Conservation (phyloP, 2,797 vertebrate genomes). For the Mastacembelus armatus region DNA sequence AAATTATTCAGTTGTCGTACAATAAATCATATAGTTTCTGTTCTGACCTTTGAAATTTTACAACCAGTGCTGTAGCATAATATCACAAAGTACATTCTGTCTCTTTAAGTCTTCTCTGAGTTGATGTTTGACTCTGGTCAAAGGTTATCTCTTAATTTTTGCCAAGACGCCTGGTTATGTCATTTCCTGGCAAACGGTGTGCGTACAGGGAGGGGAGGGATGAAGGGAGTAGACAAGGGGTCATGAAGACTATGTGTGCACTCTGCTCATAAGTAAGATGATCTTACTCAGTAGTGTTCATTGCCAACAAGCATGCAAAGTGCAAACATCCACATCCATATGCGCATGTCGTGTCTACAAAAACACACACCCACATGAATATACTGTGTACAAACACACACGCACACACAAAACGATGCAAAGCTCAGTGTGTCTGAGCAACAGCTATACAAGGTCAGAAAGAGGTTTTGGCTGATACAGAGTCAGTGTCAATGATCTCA, state of each 20-base stretch:
- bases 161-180: slow-evolving; percentile 71
- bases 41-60: slow-evolving; percentile 13
- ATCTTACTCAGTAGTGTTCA: slow-evolving; percentile 66
- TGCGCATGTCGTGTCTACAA: slow-evolving; percentile 36
- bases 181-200: slow-evolving; percentile 73
- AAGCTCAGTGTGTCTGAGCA: slow-evolving; percentile 12
- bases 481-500: slow-evolving; percentile 49
- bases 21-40: not conserved
- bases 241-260: slow-evolving; percentile 64
- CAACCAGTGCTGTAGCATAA: slow-evolving; percentile 11
- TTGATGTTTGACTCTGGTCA: slow-evolving; percentile 65
- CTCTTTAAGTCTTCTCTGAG: slow-evolving; percentile 68
- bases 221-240: slow-evolving; percentile 50
- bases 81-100: slow-evolving; percentile 42
- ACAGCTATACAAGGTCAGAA: slow-evolving; percentile 41
- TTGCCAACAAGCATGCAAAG: slow-evolving; percentile 60
- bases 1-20: slow-evolving; percentile 1
- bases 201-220: slow-evolving; percentile 30
- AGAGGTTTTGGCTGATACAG: slow-evolving; percentile 38
- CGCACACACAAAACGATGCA: slow-evolving; percentile 26
- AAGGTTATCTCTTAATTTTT: slow-evolving; percentile 70
- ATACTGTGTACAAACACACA: too few species aligned
- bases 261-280: slow-evolving; percentile 62
- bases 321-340: slow-evolving; percentile 61
- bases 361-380: slow-evolving; percentile 29